A percentile compares a stretch with the other conserved stretches of the same genome.
These are phyloP conservation scores for Anthonomus grandis DNA, from an alignment of 1,140 invertebrate species.

Conservation along the genomic window DNA sequence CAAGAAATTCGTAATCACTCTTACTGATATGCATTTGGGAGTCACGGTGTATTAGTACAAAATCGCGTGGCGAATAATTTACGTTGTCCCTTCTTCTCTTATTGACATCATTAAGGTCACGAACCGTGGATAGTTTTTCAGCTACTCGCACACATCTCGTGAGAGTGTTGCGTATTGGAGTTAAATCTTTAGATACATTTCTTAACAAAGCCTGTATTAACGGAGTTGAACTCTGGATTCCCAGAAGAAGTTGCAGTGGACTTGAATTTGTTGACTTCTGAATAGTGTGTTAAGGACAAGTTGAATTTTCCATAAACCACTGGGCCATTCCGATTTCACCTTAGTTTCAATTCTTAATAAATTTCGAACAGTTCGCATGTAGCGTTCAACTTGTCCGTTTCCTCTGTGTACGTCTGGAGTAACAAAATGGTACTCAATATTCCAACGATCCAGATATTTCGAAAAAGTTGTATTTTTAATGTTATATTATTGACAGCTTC, in stretches of 20 bases:
- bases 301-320: slow-evolving; percentile 42
- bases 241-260: too few relatives aligned
- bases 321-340: slow-evolving; percentile 41
- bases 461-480: too few relatives aligned
- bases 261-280: slow-evolving; percentile 15
- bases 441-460: neutral
- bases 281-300: slow-evolving; percentile 37
- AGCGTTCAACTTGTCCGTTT: slow-evolving; percentile 44
- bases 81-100: too few relatives aligned
- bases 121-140: slow-evolving; percentile 11
- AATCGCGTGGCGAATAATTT: too few relatives aligned
- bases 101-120: neutral
- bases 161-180: neutral
- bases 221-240: too few relatives aligned
- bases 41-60: too few relatives aligned
- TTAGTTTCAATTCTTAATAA: slow-evolving; percentile 36
- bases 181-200: too few relatives aligned
- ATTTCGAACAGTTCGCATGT: slow-evolving; percentile 40
- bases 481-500: too few relatives aligned
- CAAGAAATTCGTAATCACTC: too few relatives aligned
- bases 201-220: too few relatives aligned
- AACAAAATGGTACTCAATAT: neutral
- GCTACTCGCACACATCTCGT: slow-evolving; percentile 9
- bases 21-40: too few relatives aligned
- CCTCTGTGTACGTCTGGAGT: neutral